These are phyloP conservation scores for Halcyon malimbica DNA, from an alignment of 2,113 vertebrate genomes.

Conservation along the genomic window DNA sequence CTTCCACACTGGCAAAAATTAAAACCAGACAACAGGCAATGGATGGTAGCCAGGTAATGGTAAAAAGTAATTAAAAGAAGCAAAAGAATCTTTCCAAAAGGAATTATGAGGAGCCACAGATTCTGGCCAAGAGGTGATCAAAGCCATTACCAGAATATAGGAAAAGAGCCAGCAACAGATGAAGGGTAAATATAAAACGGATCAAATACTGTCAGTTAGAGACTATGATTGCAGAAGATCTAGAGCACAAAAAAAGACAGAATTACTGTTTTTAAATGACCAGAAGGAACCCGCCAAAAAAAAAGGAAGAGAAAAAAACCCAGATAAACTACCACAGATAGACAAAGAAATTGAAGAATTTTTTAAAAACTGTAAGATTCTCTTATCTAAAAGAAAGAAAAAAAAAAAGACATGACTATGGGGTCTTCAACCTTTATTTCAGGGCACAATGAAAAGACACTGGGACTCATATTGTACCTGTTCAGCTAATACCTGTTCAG, in stretches of 20 bases:
- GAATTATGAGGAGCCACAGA: conserved; percentile 45
- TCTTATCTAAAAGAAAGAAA: background rate
- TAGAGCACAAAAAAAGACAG: background rate
- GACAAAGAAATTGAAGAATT: background rate
- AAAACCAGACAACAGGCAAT: conserved; percentile 34
- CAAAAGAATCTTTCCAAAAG: conserved; percentile 57
- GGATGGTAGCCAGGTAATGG: conserved; percentile 37
- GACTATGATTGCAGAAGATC: conserved; percentile 19
- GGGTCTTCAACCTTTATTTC: background rate
- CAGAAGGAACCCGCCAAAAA: conserved; percentile 23
- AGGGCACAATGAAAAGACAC: background rate
- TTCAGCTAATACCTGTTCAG: background rate
- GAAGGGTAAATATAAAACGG: conserved; percentile 52
- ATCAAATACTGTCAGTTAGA: conserved; percentile 49
- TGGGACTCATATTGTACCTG: background rate
- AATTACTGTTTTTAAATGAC: conserved; percentile 53
- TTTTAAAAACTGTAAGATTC: background rate
- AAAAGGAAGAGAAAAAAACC: background rate
- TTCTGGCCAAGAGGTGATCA: conserved; percentile 48
- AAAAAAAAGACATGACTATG: background rate
- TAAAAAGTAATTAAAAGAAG: conserved; percentile 66
- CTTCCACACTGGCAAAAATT: conserved; percentile 48
- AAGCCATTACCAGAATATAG: conserved; percentile 6
- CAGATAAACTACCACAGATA: background rate
- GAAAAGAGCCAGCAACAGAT: conserved; percentile 50